These are phyloP conservation scores for Glyphotaelius pellucidus DNA, from an alignment of 2,888 invertebrate species.

Conservation along the genomic window DNA sequence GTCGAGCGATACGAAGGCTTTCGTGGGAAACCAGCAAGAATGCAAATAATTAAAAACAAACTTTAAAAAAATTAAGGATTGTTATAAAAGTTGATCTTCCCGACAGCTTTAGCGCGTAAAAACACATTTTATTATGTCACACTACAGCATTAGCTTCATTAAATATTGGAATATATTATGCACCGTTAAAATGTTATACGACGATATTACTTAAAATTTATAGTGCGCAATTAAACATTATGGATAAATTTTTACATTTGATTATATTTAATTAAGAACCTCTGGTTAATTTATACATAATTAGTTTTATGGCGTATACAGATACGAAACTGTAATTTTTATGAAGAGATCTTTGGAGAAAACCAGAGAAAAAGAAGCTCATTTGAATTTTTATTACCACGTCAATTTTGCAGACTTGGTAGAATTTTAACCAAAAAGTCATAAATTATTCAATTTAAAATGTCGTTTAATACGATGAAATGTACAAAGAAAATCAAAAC, in stretches of 20 bases:
- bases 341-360: background rate
- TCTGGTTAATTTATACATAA: background rate
- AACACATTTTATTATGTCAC: slow-evolving; percentile 8
- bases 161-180: background rate
- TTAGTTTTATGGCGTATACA: slow-evolving; percentile 13
- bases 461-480: background rate
- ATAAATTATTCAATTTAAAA: background rate
- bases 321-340: slow-evolving; percentile 24
- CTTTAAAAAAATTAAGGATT: background rate
- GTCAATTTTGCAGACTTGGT: background rate
- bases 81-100: slow-evolving; percentile 5
- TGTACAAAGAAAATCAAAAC: background rate
- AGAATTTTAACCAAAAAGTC: background rate
- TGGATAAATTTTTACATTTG: background rate
- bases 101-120: background rate
- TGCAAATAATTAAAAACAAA: background rate
- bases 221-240: slow-evolving; percentile 17
- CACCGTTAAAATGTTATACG: slow-evolving; percentile 18
- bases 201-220: slow-evolving; percentile 30
- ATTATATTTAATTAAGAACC: slow-evolving; percentile 26
- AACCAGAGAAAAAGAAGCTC: slow-evolving; percentile 4
- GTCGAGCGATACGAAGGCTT: background rate
- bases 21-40: background rate
- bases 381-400: slow-evolving; percentile 33
- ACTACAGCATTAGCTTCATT: background rate